Evolutionary conservation across 2,797 vertebrate genomes (phyloP).

Genomic region (Rhinella marina): DNA sequence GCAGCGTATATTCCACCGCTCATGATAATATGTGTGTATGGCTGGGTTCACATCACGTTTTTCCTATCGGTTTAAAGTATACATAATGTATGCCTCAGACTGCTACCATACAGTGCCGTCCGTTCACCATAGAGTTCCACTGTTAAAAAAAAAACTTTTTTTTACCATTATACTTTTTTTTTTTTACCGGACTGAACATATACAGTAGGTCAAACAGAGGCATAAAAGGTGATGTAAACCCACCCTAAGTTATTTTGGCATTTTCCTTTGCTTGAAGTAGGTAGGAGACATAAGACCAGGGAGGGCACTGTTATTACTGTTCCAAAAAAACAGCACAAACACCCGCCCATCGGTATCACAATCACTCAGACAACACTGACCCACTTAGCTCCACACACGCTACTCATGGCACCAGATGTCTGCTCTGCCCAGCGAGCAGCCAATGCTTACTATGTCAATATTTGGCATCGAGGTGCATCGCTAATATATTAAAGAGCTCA

Average conservation of each 20-base stretch:
- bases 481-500: constrained; percentile 42
- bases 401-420: constrained; percentile 42
- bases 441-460: constrained; percentile 46
- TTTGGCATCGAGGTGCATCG: constrained; percentile 38
- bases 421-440: constrained; percentile 23
- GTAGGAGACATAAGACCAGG: neutral
- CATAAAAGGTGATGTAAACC: no score
- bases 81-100: no score
- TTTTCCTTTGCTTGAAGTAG: neutral
- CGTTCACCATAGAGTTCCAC: no score
- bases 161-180: no score
- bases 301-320: neutral
- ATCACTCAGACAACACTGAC: constrained; percentile 34
- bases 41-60: no score
- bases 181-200: no score
- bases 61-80: no score
- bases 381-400: constrained; percentile 23
- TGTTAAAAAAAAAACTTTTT: no score
- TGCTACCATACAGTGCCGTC: no score
- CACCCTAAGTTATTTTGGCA: neutral
- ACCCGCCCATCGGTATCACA: neutral
- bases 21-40: no score
- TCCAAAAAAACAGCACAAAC: neutral
- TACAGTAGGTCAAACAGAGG: no score
- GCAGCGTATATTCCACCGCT: no score